Evolutionary conservation across 92 coral and sea anemone genomes (phyloP).

Genomic region (Galaxea fascicularis): DNA sequence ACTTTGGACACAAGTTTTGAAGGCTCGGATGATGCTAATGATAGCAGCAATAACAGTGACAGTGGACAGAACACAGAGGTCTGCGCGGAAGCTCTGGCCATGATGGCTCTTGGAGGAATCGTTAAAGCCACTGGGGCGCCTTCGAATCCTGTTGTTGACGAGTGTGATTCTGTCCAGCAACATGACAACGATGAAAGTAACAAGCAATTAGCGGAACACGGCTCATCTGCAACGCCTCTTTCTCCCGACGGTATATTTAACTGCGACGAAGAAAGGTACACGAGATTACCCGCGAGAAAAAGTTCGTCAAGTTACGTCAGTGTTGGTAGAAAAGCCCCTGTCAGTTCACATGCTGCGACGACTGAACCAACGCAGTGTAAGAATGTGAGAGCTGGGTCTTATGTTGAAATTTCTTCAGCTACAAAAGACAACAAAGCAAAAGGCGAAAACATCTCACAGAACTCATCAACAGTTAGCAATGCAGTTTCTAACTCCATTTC

Average conservation of each 20-base stretch:
- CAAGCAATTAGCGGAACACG: neutral
- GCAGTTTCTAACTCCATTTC: neutral
- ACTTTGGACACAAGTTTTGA: neutral
- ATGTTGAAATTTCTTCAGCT: neutral
- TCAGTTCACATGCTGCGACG: neutral
- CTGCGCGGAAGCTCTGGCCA: constrained; percentile 30
- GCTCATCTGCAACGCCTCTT: neutral
- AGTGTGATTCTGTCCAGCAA: neutral
- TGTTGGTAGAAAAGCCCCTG: neutral
- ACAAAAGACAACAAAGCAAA: neutral
- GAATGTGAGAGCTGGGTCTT: constrained; percentile 21
- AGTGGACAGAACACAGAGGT: constrained; percentile 10
- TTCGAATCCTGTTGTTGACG: neutral
- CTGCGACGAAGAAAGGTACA: neutral
- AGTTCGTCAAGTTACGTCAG: neutral
- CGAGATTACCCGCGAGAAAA: neutral
- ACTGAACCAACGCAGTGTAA: neutral
- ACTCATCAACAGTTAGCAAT: neutral
- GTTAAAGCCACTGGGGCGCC: neutral
- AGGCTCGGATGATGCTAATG: neutral
- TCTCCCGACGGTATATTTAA: neutral
- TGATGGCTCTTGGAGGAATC: constrained; percentile 8
- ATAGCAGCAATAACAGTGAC: neutral
- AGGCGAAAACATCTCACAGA: neutral
- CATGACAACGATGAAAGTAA: neutral